These are phyloP conservation scores for Gari tellinella DNA, from an alignment of 2,888 invertebrate species.

Conservation along the genomic window DNA sequence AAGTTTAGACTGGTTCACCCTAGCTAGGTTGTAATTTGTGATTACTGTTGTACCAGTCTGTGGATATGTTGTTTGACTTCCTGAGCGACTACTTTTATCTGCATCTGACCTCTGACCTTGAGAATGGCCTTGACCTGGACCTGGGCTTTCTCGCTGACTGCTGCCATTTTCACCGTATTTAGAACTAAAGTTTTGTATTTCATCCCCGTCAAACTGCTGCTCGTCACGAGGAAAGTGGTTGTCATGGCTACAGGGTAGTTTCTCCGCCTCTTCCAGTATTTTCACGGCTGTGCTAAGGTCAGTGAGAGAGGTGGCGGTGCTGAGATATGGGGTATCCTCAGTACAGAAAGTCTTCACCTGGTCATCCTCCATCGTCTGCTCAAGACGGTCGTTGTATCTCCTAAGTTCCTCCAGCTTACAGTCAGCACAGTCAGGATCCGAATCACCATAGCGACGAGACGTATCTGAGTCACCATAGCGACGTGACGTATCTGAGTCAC, in stretches of 20 bases:
- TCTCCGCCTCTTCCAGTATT: slow-evolving; percentile 59
- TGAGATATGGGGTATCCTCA: slow-evolving; percentile 94
- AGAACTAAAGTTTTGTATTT: slow-evolving; percentile 53
- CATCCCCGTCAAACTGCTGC: slow-evolving; percentile 60
- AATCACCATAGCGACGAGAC: too few species aligned
- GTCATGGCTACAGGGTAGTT: slow-evolving; percentile 48
- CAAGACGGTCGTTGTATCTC: slow-evolving; percentile 72
- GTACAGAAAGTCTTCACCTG: slow-evolving; percentile 96
- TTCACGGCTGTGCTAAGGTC: slow-evolving; percentile 87
- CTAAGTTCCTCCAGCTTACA: slow-evolving; percentile 77
- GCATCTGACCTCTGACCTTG: slow-evolving; percentile 26
- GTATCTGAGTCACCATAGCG: too few species aligned
- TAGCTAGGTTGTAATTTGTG: slow-evolving; percentile 53
- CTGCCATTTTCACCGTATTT: slow-evolving; percentile 60
- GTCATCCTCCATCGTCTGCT: slow-evolving; percentile 87
- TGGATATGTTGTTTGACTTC: slow-evolving; percentile 89
- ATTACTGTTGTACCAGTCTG: slow-evolving; percentile 70
- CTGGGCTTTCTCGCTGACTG: slow-evolving; percentile 22
- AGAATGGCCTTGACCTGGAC: slow-evolving; percentile 29
- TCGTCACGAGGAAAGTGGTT: too few species aligned
- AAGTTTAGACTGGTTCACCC: slow-evolving; percentile 15
- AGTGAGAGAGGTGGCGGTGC: slow-evolving; percentile 95
- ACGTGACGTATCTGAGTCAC: too few species aligned
- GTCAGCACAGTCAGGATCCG: slow-evolving; percentile 75
- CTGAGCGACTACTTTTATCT: slow-evolving; percentile 82